These are phyloP conservation scores for Argyresthia goedartella DNA, from an alignment of 2,888 invertebrate genomes.

Conservation along the genomic window DNA sequence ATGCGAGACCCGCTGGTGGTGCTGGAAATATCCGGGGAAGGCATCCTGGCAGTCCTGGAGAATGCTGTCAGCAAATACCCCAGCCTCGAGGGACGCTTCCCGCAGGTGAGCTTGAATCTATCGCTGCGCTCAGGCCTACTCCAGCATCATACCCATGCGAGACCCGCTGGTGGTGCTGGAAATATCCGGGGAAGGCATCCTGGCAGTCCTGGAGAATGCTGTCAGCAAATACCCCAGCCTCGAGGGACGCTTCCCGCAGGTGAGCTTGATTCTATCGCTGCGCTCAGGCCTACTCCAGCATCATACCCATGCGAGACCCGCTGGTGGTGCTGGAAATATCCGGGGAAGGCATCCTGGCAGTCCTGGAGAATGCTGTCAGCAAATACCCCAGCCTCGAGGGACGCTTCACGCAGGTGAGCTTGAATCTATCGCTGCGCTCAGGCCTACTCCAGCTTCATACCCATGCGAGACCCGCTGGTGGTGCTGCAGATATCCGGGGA, in stretches of 20 bases:
- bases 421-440: neutral
- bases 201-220: constrained; percentile 84
- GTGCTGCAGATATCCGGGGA: constrained; percentile 81
- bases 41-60: constrained; percentile 80
- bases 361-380: constrained; percentile 64
- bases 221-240: constrained; percentile 88
- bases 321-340: constrained; percentile 81
- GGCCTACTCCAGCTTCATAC: constrained; percentile 75
- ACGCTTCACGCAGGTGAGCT: constrained; percentile 79
- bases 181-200: constrained; percentile 76
- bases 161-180: constrained; percentile 85
- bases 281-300: constrained; percentile 48
- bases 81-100: constrained; percentile 89
- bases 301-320: constrained; percentile 90
- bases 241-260: constrained; percentile 91
- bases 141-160: constrained; percentile 87
- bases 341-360: constrained; percentile 77
- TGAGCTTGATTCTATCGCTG: constrained; percentile 17
- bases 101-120: constrained; percentile 67
- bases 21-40: constrained; percentile 78
- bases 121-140: constrained; percentile 67
- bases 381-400: constrained; percentile 77
- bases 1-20: constrained; percentile 88
- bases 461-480: constrained; percentile 87
- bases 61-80: constrained; percentile 90